Evolutionary conservation across 2,113 vertebrate genomes (phyloP).

Genomic region (Rhombomys opimus): DNA sequence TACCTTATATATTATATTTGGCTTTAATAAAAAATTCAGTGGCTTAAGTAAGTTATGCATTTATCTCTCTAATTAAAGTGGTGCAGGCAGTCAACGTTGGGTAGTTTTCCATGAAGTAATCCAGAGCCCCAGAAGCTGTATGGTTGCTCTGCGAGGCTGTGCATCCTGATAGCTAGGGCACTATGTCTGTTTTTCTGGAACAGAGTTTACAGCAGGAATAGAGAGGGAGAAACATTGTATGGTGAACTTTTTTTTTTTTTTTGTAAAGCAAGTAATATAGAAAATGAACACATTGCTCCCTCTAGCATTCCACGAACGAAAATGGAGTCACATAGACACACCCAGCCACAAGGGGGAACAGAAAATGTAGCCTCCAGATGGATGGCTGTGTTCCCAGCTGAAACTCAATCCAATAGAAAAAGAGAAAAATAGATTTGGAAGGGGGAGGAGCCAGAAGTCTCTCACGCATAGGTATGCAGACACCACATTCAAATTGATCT

Average conservation of each 20-base stretch:
- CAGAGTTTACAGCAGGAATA: not conserved
- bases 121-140: not conserved
- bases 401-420: slow-evolving; percentile 58
- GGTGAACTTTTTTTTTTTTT: not conserved
- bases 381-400: not conserved
- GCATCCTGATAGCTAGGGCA: not conserved
- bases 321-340: not conserved
- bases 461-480: slow-evolving; percentile 48
- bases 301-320: not conserved
- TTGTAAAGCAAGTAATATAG: not conserved
- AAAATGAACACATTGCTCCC: slow-evolving; percentile 1
- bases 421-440: slow-evolving; percentile 60
- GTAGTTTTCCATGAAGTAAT: not conserved
- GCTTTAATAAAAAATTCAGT: not conserved
- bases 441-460: slow-evolving; percentile 22
- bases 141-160: not conserved
- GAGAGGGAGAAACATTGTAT: not conserved
- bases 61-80: slow-evolving; percentile 19
- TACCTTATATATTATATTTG: not conserved
- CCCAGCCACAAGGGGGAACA: slow-evolving; percentile 42
- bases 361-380: slow-evolving; percentile 60
- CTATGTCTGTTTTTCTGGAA: not conserved
- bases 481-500: slow-evolving; percentile 31
- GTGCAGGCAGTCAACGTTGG: not conserved
- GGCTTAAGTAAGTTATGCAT: slow-evolving; percentile 2